Evolutionary conservation across 2,888 invertebrate species (phyloP).

Genomic region (Lasioglossum lativentre): DNA sequence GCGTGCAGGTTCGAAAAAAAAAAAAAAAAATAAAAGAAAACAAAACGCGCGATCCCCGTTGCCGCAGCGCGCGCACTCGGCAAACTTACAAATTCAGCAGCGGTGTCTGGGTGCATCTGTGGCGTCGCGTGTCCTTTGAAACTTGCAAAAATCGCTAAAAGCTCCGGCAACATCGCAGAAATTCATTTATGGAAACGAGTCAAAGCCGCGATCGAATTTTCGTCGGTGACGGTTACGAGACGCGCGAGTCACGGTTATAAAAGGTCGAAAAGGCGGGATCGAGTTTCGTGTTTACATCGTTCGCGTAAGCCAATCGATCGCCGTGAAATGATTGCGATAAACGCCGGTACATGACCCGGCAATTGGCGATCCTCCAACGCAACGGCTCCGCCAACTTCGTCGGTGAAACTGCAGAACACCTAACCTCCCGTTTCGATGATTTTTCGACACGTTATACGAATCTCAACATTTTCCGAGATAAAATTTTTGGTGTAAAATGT

Average conservation of each 20-base stretch:
- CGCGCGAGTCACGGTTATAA: slow-evolving; percentile 25
- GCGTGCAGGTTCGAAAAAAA: neutral
- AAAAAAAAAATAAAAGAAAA: no score
- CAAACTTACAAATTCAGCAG: neutral
- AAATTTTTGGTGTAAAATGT: no score
- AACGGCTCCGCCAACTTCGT: neutral
- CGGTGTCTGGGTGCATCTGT: neutral
- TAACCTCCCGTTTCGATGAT: no score
- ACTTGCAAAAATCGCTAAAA: slow-evolving; percentile 7
- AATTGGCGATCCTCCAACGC: slow-evolving; percentile 43
- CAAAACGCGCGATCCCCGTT: neutral
- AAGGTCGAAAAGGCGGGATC: neutral
- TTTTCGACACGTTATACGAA: neutral
- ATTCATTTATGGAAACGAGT: slow-evolving; percentile 5
- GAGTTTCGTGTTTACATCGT: slow-evolving; percentile 14
- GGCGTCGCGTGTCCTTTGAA: neutral
- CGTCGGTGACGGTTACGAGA: neutral
- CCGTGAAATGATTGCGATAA: slow-evolving; percentile 3
- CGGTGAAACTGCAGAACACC: neutral
- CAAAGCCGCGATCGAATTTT: neutral
- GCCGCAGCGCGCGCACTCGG: neutral
- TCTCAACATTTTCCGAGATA: neutral
- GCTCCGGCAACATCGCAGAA: neutral
- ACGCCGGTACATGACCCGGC: neutral
- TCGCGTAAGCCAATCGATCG: slow-evolving; percentile 17